Conservation (phyloP, 2,888 invertebrate species). For the Ischnura elegans region DNA sequence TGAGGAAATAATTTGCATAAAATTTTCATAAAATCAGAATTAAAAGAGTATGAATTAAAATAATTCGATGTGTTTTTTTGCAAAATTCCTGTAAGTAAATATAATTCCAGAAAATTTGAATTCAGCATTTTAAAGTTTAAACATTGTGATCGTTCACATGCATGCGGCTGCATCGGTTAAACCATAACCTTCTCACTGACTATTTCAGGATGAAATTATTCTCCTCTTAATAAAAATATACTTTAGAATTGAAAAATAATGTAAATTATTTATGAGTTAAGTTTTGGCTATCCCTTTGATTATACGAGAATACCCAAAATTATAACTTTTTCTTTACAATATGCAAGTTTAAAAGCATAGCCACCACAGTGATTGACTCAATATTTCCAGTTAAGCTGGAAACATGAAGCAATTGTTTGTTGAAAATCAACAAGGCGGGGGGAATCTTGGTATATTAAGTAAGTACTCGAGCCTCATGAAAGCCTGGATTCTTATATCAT, state of each 20-base stretch:
- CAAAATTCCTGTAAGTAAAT: no score
- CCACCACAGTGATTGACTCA: not conserved
- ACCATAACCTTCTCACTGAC: not conserved
- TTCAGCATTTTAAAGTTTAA: not conserved
- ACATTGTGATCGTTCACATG: not conserved
- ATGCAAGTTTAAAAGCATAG: not conserved
- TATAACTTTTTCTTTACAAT: not conserved
- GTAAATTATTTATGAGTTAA: not conserved
- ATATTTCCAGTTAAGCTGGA: not conserved
- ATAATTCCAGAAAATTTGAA: not conserved
- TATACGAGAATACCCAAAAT: no score
- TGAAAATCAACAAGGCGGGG: no score
- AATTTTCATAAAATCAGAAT: no score
- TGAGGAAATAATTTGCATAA: no score
- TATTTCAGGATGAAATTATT: not conserved
- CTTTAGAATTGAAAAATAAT: not conserved
- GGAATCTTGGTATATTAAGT: no score
- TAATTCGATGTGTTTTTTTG: no score
- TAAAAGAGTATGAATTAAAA: no score
- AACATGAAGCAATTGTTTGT: no score
- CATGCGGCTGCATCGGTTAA: not conserved
- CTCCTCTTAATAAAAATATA: not conserved
- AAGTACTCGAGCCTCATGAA: no score
- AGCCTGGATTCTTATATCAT: no score
- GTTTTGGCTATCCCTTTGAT: not conserved